Evolutionary conservation across 1,140 invertebrate species (phyloP).

Genomic region (Penaeus indicus): DNA sequence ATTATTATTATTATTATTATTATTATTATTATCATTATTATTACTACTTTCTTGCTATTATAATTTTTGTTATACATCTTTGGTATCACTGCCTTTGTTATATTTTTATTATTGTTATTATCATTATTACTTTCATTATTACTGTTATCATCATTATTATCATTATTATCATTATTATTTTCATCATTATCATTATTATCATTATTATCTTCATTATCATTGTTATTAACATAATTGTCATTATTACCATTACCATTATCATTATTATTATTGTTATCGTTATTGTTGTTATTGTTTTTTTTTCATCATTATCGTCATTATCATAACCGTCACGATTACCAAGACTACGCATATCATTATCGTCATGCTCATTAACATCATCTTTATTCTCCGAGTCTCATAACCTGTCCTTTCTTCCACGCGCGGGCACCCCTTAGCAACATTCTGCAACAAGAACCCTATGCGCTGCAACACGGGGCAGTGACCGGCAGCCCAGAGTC

Average conservation of each 20-base stretch:
- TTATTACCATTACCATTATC: conserved; percentile 12
- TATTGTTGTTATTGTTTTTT: conserved; percentile 1
- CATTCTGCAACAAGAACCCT: background rate
- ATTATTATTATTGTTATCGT: conserved; percentile 19
- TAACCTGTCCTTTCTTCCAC: background rate
- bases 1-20: conserved; percentile 19
- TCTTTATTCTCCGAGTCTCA: background rate
- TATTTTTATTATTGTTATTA: background rate
- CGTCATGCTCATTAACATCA: conserved; percentile 5
- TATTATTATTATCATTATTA: background rate
- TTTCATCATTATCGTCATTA: conserved; percentile 34
- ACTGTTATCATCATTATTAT: background rate
- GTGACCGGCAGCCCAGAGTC: too few species aligned
- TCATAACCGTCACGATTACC: conserved; percentile 4
- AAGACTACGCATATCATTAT: background rate
- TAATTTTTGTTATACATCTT: too few species aligned
- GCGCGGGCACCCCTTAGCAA: background rate
- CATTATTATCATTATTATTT: background rate
- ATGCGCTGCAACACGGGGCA: too few species aligned
- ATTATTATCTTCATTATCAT: conserved; percentile 1
- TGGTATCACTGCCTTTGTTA: background rate
- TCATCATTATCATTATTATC: conserved; percentile 17
- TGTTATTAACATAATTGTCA: background rate
- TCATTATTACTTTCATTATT: background rate
- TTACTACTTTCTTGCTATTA: too few species aligned